phyloP scores from a whole-genome alignment of 2,113 vertebrate species.

The Chinchilla lanigera region DNA sequence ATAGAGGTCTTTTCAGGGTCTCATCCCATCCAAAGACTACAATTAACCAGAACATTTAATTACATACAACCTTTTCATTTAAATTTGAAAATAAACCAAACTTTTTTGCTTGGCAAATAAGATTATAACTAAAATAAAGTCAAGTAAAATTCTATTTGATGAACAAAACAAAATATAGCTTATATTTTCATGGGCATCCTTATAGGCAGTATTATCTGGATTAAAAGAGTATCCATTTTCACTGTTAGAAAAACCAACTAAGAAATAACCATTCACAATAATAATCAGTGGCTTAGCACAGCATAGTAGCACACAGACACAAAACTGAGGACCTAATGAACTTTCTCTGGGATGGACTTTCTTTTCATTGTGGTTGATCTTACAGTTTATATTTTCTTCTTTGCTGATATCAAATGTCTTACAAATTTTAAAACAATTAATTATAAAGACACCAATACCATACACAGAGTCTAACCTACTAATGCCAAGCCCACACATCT shows the following conservation, averaged over 20 bases:
- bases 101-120: constrained; percentile 46
- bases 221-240: constrained; percentile 53
- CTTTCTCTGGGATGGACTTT: neutral
- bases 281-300: constrained; percentile 1
- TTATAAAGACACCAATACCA: constrained; percentile 46
- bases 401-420: neutral
- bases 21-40: constrained; percentile 75
- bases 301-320: neutral
- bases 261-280: constrained; percentile 10
- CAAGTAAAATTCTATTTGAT: constrained; percentile 17
- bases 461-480: neutral
- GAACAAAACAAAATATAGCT: constrained; percentile 60
- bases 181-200: constrained; percentile 14
- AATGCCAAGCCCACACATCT: neutral
- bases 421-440: constrained; percentile 44
- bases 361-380: neutral
- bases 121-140: constrained; percentile 57
- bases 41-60: constrained; percentile 68
- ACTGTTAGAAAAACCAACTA: constrained; percentile 35
- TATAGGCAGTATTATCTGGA: constrained; percentile 34
- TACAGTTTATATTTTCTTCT: constrained; percentile 38
- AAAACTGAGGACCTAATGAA: neutral
- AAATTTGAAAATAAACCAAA: constrained; percentile 59
- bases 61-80: constrained; percentile 34
- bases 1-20: constrained; percentile 71